Conservation (phyloP, 2,113 vertebrate genomes). For the Gobius niger region DNA sequence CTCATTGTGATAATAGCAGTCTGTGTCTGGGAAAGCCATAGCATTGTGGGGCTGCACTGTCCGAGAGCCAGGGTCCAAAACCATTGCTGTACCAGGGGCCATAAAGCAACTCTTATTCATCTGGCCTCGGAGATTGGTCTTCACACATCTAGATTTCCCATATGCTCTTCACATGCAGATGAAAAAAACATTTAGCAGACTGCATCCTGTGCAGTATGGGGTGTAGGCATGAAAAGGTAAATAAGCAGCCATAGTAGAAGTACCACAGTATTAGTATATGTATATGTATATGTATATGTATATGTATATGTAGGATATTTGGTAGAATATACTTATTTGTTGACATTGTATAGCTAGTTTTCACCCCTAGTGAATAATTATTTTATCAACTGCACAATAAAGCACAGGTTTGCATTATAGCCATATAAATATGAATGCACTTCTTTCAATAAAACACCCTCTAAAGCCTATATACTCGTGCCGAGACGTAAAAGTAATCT, state of each 20-base stretch:
- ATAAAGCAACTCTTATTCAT: constrained; percentile 55
- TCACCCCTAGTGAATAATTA: background rate
- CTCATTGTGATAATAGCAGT: constrained; percentile 37
- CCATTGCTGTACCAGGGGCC: constrained; percentile 25
- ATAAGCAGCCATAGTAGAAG: too few species aligned
- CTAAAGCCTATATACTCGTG: background rate
- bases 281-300: too few species aligned
- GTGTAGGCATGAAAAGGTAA: too few species aligned
- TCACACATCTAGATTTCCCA: constrained; percentile 27
- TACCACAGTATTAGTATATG: too few species aligned
- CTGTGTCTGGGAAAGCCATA: constrained; percentile 39
- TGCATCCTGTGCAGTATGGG: too few species aligned
- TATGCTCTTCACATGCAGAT: constrained; percentile 32
- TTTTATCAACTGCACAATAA: background rate
- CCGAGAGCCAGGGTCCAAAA: constrained; percentile 15
- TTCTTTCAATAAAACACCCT: background rate
- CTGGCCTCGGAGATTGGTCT: constrained; percentile 28
- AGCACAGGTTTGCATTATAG: background rate
- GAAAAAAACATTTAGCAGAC: constrained; percentile 21
- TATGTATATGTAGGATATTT: too few species aligned
- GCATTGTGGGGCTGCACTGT: constrained; percentile 23
- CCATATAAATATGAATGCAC: background rate
- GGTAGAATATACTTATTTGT: background rate
- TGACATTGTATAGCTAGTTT: background rate
- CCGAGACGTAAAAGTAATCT: constrained; percentile 54